These are phyloP conservation scores for Lepidurus couesii DNA, from an alignment of 1,140 invertebrate species.

Conservation along the genomic window DNA sequence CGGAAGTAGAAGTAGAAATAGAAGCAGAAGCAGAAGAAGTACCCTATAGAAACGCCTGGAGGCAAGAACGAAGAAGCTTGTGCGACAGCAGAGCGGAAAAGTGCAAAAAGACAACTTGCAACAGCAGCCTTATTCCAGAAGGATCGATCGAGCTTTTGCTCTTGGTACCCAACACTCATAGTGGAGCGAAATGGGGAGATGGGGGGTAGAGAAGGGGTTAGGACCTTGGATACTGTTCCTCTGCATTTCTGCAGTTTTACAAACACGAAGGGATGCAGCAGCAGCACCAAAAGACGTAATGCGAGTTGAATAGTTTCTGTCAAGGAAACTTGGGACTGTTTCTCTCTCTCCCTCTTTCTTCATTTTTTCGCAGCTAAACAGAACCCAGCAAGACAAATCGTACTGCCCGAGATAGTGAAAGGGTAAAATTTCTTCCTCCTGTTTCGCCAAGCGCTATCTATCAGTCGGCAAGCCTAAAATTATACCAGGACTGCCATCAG, in stretches of 20 bases:
- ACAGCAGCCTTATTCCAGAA: neutral
- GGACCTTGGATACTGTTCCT: neutral
- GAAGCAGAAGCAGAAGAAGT: neutral
- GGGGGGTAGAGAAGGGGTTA: neutral
- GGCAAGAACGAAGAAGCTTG: neutral
- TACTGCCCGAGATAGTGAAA: neutral
- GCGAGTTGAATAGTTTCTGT: too few species aligned
- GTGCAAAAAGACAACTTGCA: neutral
- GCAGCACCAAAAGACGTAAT: too few species aligned
- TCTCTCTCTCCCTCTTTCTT: too few species aligned
- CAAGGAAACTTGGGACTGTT: too few species aligned
- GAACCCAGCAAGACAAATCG: neutral
- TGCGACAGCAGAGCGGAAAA: neutral
- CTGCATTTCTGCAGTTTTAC: neutral
- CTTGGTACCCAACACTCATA: slow-evolving; percentile 16
- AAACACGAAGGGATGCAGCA: too few species aligned
- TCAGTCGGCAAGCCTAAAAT: neutral
- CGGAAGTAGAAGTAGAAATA: neutral
- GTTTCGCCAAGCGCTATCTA: neutral
- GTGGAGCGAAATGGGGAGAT: neutral
- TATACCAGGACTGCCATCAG: neutral
- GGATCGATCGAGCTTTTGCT: slow-evolving; percentile 11
- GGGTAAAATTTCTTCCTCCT: too few species aligned
- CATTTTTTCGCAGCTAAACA: neutral
- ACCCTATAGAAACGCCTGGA: neutral